These are phyloP conservation scores for Lycopodina hypogea DNA, from an alignment of 37 sponge, comb jelly and placozoan genomes.

Conservation along the genomic window DNA sequence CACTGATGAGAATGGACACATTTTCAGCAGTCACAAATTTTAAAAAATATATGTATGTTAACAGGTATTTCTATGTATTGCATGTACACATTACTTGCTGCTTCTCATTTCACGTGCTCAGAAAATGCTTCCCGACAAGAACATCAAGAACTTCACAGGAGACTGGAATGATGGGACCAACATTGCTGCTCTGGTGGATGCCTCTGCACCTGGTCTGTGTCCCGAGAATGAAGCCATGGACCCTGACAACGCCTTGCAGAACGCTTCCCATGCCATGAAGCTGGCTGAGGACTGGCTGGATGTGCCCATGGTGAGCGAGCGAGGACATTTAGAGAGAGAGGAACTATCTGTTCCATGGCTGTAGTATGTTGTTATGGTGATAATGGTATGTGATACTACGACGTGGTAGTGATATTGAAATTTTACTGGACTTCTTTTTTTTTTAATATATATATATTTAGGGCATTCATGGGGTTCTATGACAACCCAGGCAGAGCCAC, in stretches of 20 bases:
- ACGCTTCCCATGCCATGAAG: conserved; percentile 63
- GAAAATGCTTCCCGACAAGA: conserved; percentile 62
- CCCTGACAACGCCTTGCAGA: conserved; percentile 49
- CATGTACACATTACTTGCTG: too few species aligned
- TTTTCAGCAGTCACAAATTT: too few species aligned
- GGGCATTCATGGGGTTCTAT: too few species aligned
- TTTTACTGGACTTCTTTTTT: too few species aligned
- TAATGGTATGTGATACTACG: too few species aligned
- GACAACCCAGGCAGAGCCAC: too few species aligned
- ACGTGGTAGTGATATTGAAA: too few species aligned
- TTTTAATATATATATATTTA: too few species aligned
- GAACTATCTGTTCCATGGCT: not conserved
- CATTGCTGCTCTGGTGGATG: conserved; percentile 73
- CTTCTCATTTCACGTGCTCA: not conserved
- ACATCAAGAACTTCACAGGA: conserved; percentile 67
- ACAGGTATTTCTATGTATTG: too few species aligned
- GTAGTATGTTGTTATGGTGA: not conserved
- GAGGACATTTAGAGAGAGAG: not conserved
- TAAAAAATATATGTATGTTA: too few species aligned
- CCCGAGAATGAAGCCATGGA: conserved; percentile 63
- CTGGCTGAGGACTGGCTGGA: conserved; percentile 62
- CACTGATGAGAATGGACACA: too few species aligned
- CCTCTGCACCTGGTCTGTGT: conserved; percentile 45
- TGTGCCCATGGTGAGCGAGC: conserved; percentile 72
- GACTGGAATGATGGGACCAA: conserved; percentile 81